A percentile compares a stretch with the other conserved stretches of the same genome.
phyloP scores from a whole-genome alignment of 2,888 invertebrate species.

The Proisotoma minuta region DNA sequence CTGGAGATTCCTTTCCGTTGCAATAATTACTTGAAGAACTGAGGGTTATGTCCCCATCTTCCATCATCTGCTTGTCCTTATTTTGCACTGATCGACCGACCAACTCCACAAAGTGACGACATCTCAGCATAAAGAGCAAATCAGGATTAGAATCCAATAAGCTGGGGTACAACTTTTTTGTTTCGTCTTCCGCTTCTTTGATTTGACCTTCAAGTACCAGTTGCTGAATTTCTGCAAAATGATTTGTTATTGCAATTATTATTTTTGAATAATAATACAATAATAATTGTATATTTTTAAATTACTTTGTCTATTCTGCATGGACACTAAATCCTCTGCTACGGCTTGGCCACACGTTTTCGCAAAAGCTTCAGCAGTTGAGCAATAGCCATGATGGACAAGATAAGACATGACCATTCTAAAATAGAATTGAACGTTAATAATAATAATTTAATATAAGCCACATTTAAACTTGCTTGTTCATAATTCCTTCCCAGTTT shows the following conservation, averaged over 20 bases:
- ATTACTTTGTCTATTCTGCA: conserved; percentile 93
- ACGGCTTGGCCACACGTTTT: conserved; percentile 83
- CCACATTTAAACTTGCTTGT: conserved; percentile 62
- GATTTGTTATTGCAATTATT: not conserved
- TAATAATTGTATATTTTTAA: not conserved
- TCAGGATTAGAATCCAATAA: conserved; percentile 84
- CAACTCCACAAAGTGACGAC: conserved; percentile 98
- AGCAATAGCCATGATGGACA: conserved; percentile 96
- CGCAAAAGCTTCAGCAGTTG: conserved; percentile 88
- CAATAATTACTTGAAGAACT: conserved; percentile 19
- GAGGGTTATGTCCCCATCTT: not conserved
- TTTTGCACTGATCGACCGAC: conserved; percentile 54
- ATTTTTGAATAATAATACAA: too few relatives aligned
- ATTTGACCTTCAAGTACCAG: conserved; percentile 87
- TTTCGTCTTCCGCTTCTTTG: conserved; percentile 90
- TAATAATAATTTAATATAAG: conserved; percentile 3
- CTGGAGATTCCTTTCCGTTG: conserved; percentile 31
- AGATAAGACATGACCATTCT: conserved; percentile 97
- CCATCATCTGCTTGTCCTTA: conserved; percentile 31
- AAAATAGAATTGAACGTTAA: conserved; percentile 48
- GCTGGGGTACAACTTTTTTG: conserved; percentile 85
- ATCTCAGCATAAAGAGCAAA: conserved; percentile 90
- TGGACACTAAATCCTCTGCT: conserved; percentile 85
- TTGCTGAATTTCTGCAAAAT: conserved; percentile 76
- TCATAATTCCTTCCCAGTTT: conserved; percentile 86